Base-by-base conservation (phyloP, 2,888 invertebrate species). In the Phorcus lineatus region DNA sequence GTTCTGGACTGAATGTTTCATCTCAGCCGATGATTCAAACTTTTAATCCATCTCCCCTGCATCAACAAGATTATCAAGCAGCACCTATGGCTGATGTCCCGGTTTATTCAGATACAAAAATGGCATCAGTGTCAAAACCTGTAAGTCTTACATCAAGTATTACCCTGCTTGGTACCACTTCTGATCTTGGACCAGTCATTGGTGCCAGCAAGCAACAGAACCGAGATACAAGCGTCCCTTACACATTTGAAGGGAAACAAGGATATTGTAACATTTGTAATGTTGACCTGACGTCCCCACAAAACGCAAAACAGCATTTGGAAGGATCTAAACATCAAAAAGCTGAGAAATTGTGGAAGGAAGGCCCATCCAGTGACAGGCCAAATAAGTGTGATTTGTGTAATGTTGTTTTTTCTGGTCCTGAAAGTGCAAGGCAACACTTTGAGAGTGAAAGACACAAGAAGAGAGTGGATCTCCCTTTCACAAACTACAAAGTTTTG, bases 371-470 rank as follows among this genome's bases (percentile, higher is more conserved):
- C 40, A 28, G 28, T 24, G 70, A 24, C 13, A 77, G 74, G 11
- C 53, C 81, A 19, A 57, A 74, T 22, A 82, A 81, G 78, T 89
- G 89, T 76, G 57, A 80, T 36, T 66, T 85, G 13, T 89, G 89
- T 80, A 67, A 81, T 17, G 81, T 85, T n/a, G 80, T 62, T 1
- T 86, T 88, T 47, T 83, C 84, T 19, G 80, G 86, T 2, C 79
- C 80, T 16, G 82, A 84, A 22, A 84, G 80, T 80, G 84, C 85
- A 4, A 77, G 84, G 53, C 82, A 84, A 22, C 89, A 89, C 75
- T 85, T 87, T 81, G 57, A 31, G 31, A 83, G 88, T 80, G 74
- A 77, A 1, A 86, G 81, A 80, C 88, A 88, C 77, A 85, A 80
- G 74, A 84, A 84, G 67, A 86, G 83, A 47, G 31, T 53, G 6